phyloP scores from a whole-genome alignment of 1,140 invertebrate species.

The Lepidurus arcticus region DNA sequence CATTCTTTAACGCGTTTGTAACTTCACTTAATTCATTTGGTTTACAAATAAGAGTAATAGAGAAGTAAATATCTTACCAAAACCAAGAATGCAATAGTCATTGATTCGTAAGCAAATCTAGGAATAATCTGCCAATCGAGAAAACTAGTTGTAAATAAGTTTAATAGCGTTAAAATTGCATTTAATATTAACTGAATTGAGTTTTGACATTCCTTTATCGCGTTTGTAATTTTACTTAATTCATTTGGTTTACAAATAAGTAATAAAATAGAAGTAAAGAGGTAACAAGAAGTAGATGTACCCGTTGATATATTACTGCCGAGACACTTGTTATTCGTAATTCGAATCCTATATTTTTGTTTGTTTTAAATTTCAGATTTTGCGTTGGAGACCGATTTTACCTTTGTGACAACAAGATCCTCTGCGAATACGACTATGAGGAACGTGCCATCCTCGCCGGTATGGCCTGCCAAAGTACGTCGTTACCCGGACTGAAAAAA shows the following conservation, averaged over 20 bases:
- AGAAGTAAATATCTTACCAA: too few species aligned
- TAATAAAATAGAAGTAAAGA: not conserved
- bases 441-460: conserved; percentile 80
- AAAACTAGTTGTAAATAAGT: too few species aligned
- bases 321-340: not conserved
- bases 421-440: conserved; percentile 91
- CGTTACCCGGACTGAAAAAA: conserved; percentile 12
- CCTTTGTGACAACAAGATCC: conserved; percentile 85
- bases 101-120: too few species aligned
- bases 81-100: too few species aligned
- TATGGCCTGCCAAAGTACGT: conserved; percentile 61
- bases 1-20: too few species aligned
- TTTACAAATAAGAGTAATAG: not conserved
- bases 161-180: too few species aligned
- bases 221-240: not conserved
- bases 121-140: too few species aligned
- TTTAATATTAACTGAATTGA: too few species aligned
- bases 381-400: conserved; percentile 90
- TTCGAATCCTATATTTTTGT: not conserved
- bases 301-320: too few species aligned
- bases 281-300: too few species aligned
- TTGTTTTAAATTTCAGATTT: conserved; percentile 58
- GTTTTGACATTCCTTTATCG: too few species aligned
- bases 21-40: not conserved
- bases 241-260: conserved; percentile 8